phyloP scores from a whole-genome alignment of 1,140 invertebrate species.

The Choristoneura fumiferana region DNA sequence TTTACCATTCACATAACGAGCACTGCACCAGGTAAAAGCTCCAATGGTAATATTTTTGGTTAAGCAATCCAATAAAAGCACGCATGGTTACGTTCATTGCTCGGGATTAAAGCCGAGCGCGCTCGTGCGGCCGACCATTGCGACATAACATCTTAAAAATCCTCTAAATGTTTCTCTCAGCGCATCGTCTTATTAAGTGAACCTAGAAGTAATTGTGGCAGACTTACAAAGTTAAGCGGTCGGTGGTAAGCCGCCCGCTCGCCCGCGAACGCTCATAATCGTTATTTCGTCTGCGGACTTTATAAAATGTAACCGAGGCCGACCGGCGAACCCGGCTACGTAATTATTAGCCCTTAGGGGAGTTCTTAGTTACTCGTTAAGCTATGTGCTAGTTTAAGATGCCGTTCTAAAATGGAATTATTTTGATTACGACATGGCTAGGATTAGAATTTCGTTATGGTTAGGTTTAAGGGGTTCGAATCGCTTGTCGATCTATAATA shows the following conservation, averaged over 20 bases:
- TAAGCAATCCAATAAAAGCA: constrained; percentile 54
- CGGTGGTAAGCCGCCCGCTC: constrained; percentile 49
- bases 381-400: constrained; percentile 17
- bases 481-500: too few species aligned
- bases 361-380: constrained; percentile 20
- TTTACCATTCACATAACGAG: not conserved
- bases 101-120: constrained; percentile 50
- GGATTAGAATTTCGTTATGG: too few species aligned
- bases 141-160: constrained; percentile 56
- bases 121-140: constrained; percentile 32
- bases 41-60: constrained; percentile 36
- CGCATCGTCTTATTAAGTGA: constrained; percentile 63
- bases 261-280: constrained; percentile 58
- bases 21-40: constrained; percentile 22
- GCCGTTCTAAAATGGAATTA: not conserved
- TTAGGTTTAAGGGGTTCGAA: too few species aligned
- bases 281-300: constrained; percentile 76
- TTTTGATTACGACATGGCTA: constrained; percentile 1
- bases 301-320: constrained; percentile 55
- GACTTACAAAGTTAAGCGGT: constrained; percentile 72
- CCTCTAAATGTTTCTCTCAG: constrained; percentile 45
- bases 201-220: constrained; percentile 69
- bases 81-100: constrained; percentile 60
- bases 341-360: constrained; percentile 30
- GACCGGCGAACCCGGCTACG: constrained; percentile 29